Evolutionary conservation across 2,797 vertebrate species (phyloP), one percentile per base, ranked within the genome.

Genomic region (Girardinus metallicus): DNA sequence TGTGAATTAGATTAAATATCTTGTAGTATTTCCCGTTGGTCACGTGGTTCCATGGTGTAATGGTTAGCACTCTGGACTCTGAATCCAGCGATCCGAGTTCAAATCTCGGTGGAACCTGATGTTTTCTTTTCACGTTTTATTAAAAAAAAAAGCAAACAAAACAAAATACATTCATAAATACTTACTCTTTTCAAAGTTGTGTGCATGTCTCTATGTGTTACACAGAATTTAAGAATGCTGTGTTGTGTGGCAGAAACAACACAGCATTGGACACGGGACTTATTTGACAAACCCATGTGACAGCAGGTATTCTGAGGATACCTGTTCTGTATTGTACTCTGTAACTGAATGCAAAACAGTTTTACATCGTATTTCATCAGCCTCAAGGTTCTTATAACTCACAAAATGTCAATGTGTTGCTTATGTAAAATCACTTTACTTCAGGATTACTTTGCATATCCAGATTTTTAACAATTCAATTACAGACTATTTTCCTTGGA

Each of bases 101-200:
- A 91, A 91, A 89, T 85, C 83, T 89, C 93, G 90, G 92, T 94
- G 83, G 83, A 94, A 96, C 95, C 95, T 96, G 0, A 5, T 11
- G 3, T 12, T 0, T 0, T 55, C 1, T 55, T 12, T 55, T 55
- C 0, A 26, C n/a, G 7, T 55, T 55, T n/a, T n/a, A n/a, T n/a
- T 0, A 8, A 23, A 55, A 53, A 8, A 13, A 57, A 31, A 1
- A 15, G 1, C 4, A 60, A 31, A 57, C 1, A 60, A 29, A 60
- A 16, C 11, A 60, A 60, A 5, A 51, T 10, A 51, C 21, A 51
- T 51, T 23, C 21, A 51, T 23, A 51, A 51, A 51, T 23, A 51
- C 21, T 23, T 51, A 2, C 21, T 51, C 49, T 9, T 23, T 51
- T 23, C 49, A 51, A 51, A n/a, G 26, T 55, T 55, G 53, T 55